phyloP scores from a whole-genome alignment of 2,888 invertebrate genomes.

The Pherbina coryleti region DNA sequence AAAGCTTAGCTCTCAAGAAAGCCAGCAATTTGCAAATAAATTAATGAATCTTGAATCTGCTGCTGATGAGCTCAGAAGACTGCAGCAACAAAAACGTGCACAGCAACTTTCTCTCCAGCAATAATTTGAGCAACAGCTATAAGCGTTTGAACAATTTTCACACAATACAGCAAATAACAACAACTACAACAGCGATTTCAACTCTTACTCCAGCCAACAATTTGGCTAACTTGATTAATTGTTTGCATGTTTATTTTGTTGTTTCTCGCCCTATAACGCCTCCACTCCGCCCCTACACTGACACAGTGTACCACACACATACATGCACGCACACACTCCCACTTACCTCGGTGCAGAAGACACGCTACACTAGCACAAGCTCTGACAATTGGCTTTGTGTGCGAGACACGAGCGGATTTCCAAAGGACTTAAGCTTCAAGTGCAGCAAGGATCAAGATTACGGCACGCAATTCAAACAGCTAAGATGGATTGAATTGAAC shows the following conservation, averaged over 20 bases:
- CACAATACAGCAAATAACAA: background rate
- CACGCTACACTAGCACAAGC: background rate
- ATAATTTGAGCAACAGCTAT: background rate
- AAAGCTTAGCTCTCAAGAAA: no score
- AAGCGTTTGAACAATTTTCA: background rate
- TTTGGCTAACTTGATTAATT: conserved; percentile 4
- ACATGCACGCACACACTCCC: background rate
- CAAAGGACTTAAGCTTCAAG: background rate
- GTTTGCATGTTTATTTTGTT: conserved; percentile 11
- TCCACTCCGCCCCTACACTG: background rate
- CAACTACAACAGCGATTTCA: background rate
- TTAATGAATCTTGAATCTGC: no score
- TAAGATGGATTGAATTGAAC: conserved; percentile 8
- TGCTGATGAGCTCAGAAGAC: no score
- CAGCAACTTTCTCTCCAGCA: background rate
- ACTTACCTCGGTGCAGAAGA: no score
- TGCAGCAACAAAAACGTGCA: no score
- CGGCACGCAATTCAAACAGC: background rate
- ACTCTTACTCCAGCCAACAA: background rate
- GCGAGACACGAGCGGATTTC: background rate
- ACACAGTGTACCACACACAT: background rate
- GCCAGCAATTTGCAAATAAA: no score
- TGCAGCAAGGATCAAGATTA: background rate
- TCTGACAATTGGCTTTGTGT: background rate
- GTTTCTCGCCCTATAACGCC: background rate